Evolutionary conservation across 2,113 vertebrate genomes (phyloP).

Genomic region (Chauna torquata): DNA sequence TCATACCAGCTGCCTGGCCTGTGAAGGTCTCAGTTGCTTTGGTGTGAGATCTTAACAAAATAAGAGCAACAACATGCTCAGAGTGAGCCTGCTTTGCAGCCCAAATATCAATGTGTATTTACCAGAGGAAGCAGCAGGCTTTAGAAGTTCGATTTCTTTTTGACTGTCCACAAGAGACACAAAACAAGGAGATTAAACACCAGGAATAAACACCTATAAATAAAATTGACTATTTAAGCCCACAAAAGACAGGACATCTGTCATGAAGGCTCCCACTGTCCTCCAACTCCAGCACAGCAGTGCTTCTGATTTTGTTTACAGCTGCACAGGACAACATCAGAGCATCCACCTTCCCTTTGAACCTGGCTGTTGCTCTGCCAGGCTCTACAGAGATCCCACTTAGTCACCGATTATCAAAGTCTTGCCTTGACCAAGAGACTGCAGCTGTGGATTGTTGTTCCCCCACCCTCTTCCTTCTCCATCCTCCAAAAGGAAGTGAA

Average conservation of each 20-base stretch:
- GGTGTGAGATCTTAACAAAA: neutral
- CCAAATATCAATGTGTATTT: neutral
- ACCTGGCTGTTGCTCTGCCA: neutral
- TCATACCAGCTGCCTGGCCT: neutral
- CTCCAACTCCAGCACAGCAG: neutral
- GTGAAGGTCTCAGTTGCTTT: neutral
- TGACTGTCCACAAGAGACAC: neutral
- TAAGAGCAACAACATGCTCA: neutral
- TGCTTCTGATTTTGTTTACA: slow-evolving; percentile 13
- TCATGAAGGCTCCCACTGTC: neutral
- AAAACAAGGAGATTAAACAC: slow-evolving; percentile 28
- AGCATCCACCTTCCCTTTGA: neutral
- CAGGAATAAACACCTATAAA: slow-evolving; percentile 33
- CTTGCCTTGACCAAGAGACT: neutral
- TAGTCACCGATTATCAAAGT: slow-evolving; percentile 15
- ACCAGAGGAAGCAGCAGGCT: slow-evolving; percentile 21
- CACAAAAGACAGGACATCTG: neutral
- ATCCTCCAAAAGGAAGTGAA: neutral
- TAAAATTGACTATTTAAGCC: slow-evolving; percentile 37
- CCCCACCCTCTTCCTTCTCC: fast-evolving
- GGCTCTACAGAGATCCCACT: neutral
- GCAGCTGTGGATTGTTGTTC: neutral
- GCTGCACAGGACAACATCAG: neutral
- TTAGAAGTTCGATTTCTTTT: slow-evolving; percentile 19
- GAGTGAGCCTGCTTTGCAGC: neutral